phyloP scores from a whole-genome alignment of 2,113 vertebrate genomes.

The Perca fluviatilis region DNA sequence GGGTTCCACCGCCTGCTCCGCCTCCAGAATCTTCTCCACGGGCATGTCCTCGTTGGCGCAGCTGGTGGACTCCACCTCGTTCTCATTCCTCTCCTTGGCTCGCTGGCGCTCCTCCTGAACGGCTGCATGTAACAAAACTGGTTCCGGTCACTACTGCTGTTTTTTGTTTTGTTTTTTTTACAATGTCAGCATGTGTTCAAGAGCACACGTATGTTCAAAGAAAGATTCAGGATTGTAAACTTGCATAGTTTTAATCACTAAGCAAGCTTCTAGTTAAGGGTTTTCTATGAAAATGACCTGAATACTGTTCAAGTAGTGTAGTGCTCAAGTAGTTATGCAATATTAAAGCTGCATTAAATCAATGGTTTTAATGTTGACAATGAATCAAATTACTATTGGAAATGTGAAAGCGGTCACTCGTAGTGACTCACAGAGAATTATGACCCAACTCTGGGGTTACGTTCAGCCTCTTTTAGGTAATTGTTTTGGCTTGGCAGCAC shows the following conservation, averaged over 20 bases:
- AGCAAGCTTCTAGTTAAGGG: background rate
- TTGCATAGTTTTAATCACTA: background rate
- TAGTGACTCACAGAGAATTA: background rate
- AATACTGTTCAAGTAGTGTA: background rate
- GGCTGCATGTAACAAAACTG: conserved; percentile 85
- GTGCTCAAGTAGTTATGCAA: background rate
- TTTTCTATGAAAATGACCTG: background rate
- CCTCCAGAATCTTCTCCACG: conserved; percentile 98
- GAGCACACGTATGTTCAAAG: background rate
- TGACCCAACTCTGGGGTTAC: background rate
- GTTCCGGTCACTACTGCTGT: conserved; percentile 86
- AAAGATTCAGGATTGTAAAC: conserved; percentile 14
- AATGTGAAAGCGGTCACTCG: background rate
- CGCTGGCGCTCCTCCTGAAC: conserved; percentile 98
- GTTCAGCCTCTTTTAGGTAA: background rate
- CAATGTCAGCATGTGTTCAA: conserved; percentile 21
- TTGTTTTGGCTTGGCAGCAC: background rate
- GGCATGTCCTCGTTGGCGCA: conserved; percentile 98
- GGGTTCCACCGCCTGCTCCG: conserved; percentile 96
- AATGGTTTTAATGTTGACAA: background rate
- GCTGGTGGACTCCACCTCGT: conserved; percentile 94
- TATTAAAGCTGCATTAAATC: background rate
- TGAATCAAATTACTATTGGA: background rate
- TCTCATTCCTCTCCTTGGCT: conserved; percentile 95
- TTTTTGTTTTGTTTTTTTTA: conserved; percentile 41